phyloP scores from a whole-genome alignment of 2,888 invertebrate species.

The Ichneumon xanthorius region DNA sequence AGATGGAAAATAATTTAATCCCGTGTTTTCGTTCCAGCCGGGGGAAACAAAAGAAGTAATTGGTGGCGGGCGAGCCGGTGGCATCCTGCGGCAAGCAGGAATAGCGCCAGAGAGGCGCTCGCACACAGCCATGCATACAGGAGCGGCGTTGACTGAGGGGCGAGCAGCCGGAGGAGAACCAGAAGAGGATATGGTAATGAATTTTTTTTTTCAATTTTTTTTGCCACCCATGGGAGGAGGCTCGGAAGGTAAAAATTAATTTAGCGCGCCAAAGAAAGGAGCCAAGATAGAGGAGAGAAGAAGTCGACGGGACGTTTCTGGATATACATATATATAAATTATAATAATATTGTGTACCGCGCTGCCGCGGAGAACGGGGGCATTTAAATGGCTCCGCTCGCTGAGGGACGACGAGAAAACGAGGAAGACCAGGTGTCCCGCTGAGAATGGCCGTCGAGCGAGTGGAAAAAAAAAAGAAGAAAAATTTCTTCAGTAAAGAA shows the following conservation, averaged over 20 bases:
- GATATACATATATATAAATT: constrained; percentile 24
- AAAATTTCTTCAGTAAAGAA: constrained; percentile 35
- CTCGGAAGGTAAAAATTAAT: constrained; percentile 73
- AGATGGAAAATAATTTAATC: constrained; percentile 62
- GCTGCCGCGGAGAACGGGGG: neutral
- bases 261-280: constrained; percentile 66
- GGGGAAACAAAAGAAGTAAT: constrained; percentile 67
- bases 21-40: constrained; percentile 60
- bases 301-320: constrained; percentile 41
- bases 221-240: constrained; percentile 50
- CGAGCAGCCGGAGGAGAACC: constrained; percentile 26
- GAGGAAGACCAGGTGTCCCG: constrained; percentile 35
- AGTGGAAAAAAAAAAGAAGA: neutral
- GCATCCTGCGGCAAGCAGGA: constrained; percentile 58
- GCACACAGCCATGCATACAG: neutral
- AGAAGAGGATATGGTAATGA: constrained; percentile 75
- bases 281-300: constrained; percentile 17
- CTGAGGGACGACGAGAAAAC: constrained; percentile 17
- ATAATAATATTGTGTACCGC: constrained; percentile 13
- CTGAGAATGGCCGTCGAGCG: constrained; percentile 50
- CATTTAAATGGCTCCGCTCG: constrained; percentile 16
- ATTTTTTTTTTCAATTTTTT: constrained; percentile 76
- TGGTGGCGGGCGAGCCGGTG: constrained; percentile 60
- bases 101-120: constrained; percentile 20
- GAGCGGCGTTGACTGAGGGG: constrained; percentile 15